A percentile compares a stretch with the other conserved stretches of the same genome.
Conservation (phyloP, 2,888 invertebrate species). For the Bombylius major region DNA sequence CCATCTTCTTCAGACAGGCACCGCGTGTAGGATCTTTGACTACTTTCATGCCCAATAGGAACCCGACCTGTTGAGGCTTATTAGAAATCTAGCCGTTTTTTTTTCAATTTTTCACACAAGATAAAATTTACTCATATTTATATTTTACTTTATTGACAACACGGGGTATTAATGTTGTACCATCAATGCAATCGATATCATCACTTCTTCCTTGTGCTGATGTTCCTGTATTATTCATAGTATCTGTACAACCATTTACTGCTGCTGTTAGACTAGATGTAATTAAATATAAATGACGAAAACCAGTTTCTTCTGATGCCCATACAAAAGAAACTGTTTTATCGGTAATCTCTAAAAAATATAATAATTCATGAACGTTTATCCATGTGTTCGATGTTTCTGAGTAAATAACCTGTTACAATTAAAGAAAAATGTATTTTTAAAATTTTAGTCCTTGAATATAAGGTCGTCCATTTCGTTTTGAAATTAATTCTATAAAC, state of each 20-base stretch:
- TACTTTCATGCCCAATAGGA: too few relatives aligned
- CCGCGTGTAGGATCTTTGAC: too few relatives aligned
- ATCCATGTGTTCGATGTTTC: conserved; percentile 70
- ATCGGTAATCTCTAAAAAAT: conserved; percentile 52
- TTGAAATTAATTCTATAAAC: too few relatives aligned
- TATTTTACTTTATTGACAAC: conserved; percentile 45
- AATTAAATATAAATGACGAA: conserved; percentile 72
- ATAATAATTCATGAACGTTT: conserved; percentile 81
- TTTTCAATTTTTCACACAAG: too few relatives aligned
- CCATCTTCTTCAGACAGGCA: too few relatives aligned
- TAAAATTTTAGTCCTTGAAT: too few relatives aligned
- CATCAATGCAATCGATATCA: conserved; percentile 22
- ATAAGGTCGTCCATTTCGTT: too few relatives aligned
- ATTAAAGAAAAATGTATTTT: not conserved
- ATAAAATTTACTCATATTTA: not conserved
- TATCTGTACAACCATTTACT: conserved; percentile 40
- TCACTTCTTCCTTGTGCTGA: conserved; percentile 12
- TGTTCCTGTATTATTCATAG: conserved; percentile 31
- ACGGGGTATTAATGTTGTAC: conserved; percentile 41
- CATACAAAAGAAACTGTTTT: conserved; percentile 59
- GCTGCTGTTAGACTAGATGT: conserved; percentile 44
- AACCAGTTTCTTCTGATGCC: conserved; percentile 88
- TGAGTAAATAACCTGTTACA: conserved; percentile 32
- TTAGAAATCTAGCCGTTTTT: not conserved
- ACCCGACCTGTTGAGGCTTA: too few relatives aligned